Base-by-base conservation (phyloP, 2,888 invertebrate species). In the Drosophila algonquin region DNA sequence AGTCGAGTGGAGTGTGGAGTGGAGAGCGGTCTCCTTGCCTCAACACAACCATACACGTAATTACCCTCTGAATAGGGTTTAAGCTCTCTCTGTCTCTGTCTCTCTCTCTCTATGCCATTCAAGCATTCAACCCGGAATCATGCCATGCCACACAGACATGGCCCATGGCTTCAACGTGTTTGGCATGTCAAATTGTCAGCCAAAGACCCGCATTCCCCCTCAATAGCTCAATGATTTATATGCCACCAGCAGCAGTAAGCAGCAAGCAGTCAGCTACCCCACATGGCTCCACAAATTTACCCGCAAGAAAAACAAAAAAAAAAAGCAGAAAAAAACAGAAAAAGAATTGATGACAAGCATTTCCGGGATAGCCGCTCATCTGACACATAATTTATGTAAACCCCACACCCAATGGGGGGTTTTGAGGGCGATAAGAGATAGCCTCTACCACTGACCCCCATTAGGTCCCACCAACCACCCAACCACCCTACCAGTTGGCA, bases 371-470 rank as follows among this genome's bases (percentile, higher is more conserved):
- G 73, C 70, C 73, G 54, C 67, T 79, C 70, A 64, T 69, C 82
- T 68, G 73, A 85, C 87, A 85, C 87, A 83, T 85, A 83, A 83
- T 83, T 83, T 83, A 83, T 83, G 87, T 86, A 83, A 87, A 82
- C 86, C 69, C 76, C 40, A 58, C 81, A 77, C 70, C 75, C 51
- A 12, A 8, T n/a, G 9, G 10, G 24, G 40, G 30, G 68, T 24
- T 14, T 21, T 40, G 35, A n/a, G 48, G 48, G 46, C 60, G 74
- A 67, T 74, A 74, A 78, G 70, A 80, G 53, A 51, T 27, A 55
- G 45, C 18, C 40, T 62, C 58, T 46, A 44, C 32, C 30, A 52
- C 62, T 74, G 73, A 68, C 79, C 63, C 54, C 71, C 68, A 70
- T 76, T 84, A 67, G 62, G 53, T 65, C 60, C 54, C 57, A 44